phyloP scores from a whole-genome alignment of 2,113 vertebrate genomes.

The Typhlomys cinereus region DNA sequence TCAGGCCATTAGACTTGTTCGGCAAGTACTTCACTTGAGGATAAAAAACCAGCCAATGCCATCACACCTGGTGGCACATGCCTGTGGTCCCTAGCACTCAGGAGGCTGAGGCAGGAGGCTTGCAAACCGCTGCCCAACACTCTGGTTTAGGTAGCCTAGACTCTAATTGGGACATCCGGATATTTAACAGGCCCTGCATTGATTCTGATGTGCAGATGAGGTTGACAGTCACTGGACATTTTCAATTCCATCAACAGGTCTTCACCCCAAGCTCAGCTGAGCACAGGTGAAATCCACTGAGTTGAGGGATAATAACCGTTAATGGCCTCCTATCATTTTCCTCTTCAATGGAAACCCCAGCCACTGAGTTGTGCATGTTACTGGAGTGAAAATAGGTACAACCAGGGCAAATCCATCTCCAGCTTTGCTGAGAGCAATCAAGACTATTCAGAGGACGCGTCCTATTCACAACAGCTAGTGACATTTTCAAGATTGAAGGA shows the following conservation, averaged over 20 bases:
- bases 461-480: background rate
- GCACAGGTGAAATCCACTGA: background rate
- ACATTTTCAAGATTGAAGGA: constrained; percentile 18
- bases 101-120: background rate
- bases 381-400: background rate
- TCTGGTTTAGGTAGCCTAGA: background rate
- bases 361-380: background rate
- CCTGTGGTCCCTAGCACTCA: background rate
- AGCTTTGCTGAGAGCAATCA: constrained; percentile 5
- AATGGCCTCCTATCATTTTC: background rate
- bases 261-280: background rate
- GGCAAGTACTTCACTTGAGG: background rate
- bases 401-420: background rate
- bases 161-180: background rate
- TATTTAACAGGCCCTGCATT: background rate
- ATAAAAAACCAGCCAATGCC: background rate
- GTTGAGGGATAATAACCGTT: background rate
- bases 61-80: background rate
- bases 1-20: too few relatives aligned
- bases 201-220: background rate
- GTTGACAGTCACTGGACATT: background rate
- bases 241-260: background rate
- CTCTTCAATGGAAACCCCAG: background rate
- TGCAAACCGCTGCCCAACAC: background rate
- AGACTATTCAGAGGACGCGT: background rate